Evolutionary conservation across 2,113 vertebrate genomes (phyloP).

Genomic region (Lasiurus borealis): DNA sequence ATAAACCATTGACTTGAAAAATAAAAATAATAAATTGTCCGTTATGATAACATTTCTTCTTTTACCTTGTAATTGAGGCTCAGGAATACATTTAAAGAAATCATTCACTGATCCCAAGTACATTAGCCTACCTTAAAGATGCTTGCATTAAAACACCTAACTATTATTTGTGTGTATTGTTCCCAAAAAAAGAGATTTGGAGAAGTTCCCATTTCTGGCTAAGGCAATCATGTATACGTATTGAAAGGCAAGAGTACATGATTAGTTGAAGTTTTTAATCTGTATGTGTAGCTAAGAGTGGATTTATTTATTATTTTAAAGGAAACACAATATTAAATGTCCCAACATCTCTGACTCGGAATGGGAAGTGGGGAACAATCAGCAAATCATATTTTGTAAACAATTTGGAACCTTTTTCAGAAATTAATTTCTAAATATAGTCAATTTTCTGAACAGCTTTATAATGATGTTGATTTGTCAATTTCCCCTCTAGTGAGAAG

Average conservation of each 20-base stretch:
- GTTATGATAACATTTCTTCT: not conserved
- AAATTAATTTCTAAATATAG: constrained; percentile 35
- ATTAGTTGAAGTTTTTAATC: not conserved
- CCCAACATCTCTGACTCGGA: not conserved
- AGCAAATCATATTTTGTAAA: constrained; percentile 23
- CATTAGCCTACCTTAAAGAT: constrained; percentile 25
- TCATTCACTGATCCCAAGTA: not conserved
- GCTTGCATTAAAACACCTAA: constrained; percentile 9
- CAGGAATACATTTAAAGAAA: not conserved
- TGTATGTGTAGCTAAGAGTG: not conserved
- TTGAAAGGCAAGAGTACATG: not conserved
- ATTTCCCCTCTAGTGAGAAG: constrained; percentile 9
- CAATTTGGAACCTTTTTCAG: constrained; percentile 10
- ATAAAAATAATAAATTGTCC: not conserved
- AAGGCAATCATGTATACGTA: not conserved
- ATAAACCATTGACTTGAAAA: not conserved
- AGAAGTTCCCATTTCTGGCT: not conserved
- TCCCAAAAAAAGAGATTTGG: constrained; percentile 43
- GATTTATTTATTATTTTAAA: constrained; percentile 35
- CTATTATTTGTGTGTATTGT: not conserved
- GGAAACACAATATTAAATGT: not conserved
- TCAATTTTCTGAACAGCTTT: not conserved
- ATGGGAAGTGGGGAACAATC: not conserved
- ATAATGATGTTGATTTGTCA: constrained; percentile 43
- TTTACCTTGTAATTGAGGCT: not conserved